phyloP scores from a whole-genome alignment of 2,113 vertebrate genomes.

The Corydoras maculifer region DNA sequence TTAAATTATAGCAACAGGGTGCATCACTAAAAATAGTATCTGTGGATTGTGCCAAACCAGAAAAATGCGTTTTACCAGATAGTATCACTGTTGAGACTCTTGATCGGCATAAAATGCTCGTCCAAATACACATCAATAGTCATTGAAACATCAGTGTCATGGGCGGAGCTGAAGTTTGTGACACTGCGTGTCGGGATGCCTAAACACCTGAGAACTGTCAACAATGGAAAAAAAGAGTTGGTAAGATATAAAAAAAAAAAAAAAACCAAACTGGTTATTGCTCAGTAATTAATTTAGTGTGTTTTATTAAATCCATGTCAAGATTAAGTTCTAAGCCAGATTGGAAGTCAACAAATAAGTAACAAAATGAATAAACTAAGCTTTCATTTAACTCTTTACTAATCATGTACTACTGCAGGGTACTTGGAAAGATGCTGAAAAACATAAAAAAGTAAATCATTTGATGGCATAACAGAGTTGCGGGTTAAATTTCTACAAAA shows the following conservation, averaged over 20 bases:
- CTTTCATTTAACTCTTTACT: too few relatives aligned
- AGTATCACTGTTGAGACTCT: slow-evolving; percentile 73
- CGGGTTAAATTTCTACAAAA: too few relatives aligned
- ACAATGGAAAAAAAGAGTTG: not conserved
- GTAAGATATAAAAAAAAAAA: not conserved
- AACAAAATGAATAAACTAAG: not conserved
- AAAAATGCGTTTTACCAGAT: slow-evolving; percentile 68
- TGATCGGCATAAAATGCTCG: slow-evolving; percentile 75
- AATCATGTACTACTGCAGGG: too few relatives aligned
- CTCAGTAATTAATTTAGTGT: too few relatives aligned
- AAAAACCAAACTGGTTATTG: too few relatives aligned
- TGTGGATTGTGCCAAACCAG: not conserved
- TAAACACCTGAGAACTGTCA: slow-evolving; percentile 76
- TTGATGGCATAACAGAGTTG: too few relatives aligned
- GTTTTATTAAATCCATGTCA: too few relatives aligned
- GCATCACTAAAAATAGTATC: not conserved
- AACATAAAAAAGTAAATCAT: too few relatives aligned
- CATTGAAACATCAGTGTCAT: slow-evolving; percentile 82
- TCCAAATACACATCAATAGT: slow-evolving; percentile 83
- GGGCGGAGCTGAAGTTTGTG: slow-evolving; percentile 85
- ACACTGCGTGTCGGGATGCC: slow-evolving; percentile 79
- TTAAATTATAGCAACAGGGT: too few relatives aligned
- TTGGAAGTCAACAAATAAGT: too few relatives aligned
- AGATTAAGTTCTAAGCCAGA: too few relatives aligned
- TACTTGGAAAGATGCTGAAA: too few relatives aligned